Evolutionary conservation across 2,113 vertebrate genomes (phyloP).

Genomic region (Sinocyclocheilus grahami): DNA sequence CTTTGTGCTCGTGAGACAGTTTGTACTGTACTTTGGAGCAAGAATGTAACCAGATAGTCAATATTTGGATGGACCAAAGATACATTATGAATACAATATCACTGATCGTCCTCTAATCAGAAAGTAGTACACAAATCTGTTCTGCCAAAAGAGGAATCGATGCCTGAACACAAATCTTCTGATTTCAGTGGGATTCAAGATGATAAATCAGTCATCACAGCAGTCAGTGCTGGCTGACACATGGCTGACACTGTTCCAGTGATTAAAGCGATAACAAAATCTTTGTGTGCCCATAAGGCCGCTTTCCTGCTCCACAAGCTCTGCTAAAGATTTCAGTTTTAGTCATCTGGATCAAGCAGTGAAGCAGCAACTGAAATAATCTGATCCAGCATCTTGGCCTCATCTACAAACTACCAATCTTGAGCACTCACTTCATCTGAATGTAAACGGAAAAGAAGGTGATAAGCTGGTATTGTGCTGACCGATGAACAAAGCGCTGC

Average conservation of each 20-base stretch:
- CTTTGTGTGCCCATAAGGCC: neutral
- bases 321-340: neutral
- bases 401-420: slow-evolving; percentile 20
- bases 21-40: neutral
- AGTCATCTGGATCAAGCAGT: neutral
- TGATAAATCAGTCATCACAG: neutral
- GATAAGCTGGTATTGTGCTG: slow-evolving; percentile 33
- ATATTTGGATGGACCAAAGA: neutral
- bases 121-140: neutral
- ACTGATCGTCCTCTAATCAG: neutral
- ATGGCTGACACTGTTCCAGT: neutral
- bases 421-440: slow-evolving; percentile 1
- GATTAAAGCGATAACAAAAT: neutral
- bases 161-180: neutral
- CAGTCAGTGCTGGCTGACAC: neutral
- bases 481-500: neutral
- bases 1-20: neutral
- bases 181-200: neutral
- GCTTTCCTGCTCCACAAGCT: neutral
- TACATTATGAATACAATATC: neutral
- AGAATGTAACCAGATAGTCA: neutral
- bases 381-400: neutral
- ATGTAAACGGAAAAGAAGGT: neutral
- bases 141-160: neutral
- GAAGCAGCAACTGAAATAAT: neutral